Evolutionary conservation across 2,797 vertebrate species (phyloP).

Genomic region (Sebastes kiyomatsui): DNA sequence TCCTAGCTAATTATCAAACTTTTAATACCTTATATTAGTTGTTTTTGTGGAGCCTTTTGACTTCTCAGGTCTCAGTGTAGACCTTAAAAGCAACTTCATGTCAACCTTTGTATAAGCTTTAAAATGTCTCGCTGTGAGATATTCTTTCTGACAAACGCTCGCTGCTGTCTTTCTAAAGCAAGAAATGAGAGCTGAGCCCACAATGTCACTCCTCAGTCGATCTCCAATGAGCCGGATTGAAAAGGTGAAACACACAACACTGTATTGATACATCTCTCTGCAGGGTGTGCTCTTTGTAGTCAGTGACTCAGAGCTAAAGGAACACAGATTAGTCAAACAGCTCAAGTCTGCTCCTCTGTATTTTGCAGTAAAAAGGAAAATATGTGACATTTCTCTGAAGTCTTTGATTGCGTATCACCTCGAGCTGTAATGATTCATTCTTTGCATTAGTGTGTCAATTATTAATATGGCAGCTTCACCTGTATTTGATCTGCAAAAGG

Average conservation of each 20-base stretch:
- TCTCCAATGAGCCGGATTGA: slow-evolving; percentile 7
- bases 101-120: slow-evolving; percentile 6
- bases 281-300: slow-evolving; percentile 33
- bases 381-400: slow-evolving; percentile 4
- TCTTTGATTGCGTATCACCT: slow-evolving; percentile 3
- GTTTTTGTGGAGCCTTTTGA: neutral
- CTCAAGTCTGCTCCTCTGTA: neutral
- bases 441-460: slow-evolving; percentile 5
- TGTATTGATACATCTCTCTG: slow-evolving; percentile 35
- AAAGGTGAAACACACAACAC: slow-evolving; percentile 14
- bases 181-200: neutral
- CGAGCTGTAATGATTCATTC: slow-evolving; percentile 6
- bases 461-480: slow-evolving; percentile 22
- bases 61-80: neutral
- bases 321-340: slow-evolving; percentile 13
- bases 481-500: slow-evolving; percentile 2
- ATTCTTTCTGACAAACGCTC: slow-evolving; percentile 10
- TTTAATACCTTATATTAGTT: neutral
- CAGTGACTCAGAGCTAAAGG: neutral
- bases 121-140: slow-evolving; percentile 10
- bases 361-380: neutral
- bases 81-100: neutral
- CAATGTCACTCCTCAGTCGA: slow-evolving; percentile 10
- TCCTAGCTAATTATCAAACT: slow-evolving; percentile 13
- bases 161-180: neutral